phyloP scores from a whole-genome alignment of 2,113 vertebrate species.

The Pagrus major region DNA sequence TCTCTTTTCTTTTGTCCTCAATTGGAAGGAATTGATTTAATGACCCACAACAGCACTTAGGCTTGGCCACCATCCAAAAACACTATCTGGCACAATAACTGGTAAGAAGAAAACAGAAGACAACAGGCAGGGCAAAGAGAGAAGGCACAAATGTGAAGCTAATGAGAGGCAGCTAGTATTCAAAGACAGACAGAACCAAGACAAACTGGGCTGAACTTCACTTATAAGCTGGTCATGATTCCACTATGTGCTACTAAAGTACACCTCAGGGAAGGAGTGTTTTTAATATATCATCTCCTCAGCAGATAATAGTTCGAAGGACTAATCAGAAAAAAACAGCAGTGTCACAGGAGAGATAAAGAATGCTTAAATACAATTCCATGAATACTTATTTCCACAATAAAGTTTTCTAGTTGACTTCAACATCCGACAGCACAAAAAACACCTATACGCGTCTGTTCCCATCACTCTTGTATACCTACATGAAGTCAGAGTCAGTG shows the following conservation, averaged over 20 bases:
- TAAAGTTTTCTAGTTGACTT: not conserved
- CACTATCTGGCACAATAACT: constrained; percentile 13
- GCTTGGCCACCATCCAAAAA: constrained; percentile 39
- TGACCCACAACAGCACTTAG: constrained; percentile 43
- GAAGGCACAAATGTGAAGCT: not conserved
- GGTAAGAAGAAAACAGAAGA: not conserved
- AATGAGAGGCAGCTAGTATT: not conserved
- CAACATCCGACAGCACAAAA: not conserved
- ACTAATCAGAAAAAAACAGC: not conserved
- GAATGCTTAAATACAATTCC: not conserved
- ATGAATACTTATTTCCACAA: not conserved
- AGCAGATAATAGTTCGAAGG: not conserved
- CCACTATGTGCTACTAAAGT: constrained; percentile 6
- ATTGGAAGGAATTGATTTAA: constrained; percentile 20
- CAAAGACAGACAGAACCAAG: not conserved
- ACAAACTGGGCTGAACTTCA: not conserved
- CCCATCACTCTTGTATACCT: constrained; percentile 62
- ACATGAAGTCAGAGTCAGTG: constrained; percentile 74
- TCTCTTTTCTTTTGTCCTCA: not conserved
- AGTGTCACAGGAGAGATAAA: not conserved
- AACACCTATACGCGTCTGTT: not conserved
- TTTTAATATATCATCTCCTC: not conserved
- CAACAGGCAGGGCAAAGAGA: not conserved
- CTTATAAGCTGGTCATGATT: not conserved
- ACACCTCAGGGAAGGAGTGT: not conserved